Evolutionary conservation across 2,888 invertebrate genomes (phyloP), one percentile per base, ranked within the genome.

Genomic region (Lasius fuliginosus): DNA sequence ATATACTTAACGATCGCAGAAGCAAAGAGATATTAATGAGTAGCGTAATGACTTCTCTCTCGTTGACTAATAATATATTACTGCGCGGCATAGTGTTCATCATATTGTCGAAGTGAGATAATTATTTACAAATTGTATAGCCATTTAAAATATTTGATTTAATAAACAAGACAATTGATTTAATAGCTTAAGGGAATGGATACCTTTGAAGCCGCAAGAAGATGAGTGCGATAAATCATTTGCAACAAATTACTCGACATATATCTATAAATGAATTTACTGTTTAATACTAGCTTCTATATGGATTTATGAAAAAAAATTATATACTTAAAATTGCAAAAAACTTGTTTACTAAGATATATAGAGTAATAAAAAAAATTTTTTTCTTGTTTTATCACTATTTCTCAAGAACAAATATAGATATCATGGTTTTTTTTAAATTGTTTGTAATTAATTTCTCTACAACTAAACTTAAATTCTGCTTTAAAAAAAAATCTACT

Each of bases 1-100:
- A 71, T 56, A 81, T 76, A 81, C 67, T 86, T 75, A 85, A 86
- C 42, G 76, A 69, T 42, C 73, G 40, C 42, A 33, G 23, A 40
- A 46, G 71, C 67, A 83, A 83, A 85, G 85, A 90, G 86, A 88
- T 85, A 87, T 88, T 88, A 86, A 89, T 86, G 82, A 88, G 86
- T 84, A 75, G 87, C 84, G 85, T 88, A 89, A 87, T 83, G 73
- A 67, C 15, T 23, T 56, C n/a, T n/a, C n/a, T n/a, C n/a, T n/a
- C 11, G 15, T 3, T 15, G 36, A 6, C 0, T 11, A 58, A 4
- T 27, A 40, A 40, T 27, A 58, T 40, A 73, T 73, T 73, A 11
- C 11, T 23, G 3, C 9, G 0, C 9, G 3, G 1, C 27, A 23
- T 18, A 11, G 23, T 73, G 12, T 58, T 56, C 56, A 23, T 56